Base-by-base conservation (phyloP, 2,797 vertebrate species). In the Sternotherus odoratus region DNA sequence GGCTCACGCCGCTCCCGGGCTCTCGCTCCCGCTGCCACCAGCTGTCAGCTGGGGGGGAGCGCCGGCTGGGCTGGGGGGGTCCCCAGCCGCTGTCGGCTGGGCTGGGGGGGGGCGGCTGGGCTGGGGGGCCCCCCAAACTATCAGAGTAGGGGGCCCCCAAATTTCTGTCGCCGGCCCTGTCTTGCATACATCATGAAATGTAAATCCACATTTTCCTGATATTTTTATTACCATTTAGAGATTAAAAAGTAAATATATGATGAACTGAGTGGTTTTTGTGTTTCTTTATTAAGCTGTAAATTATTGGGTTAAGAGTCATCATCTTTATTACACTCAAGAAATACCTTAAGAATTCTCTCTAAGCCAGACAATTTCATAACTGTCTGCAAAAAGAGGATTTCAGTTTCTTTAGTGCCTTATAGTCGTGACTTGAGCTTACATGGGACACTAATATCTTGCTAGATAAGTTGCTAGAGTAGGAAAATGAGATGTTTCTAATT, bases 401-500 rank as follows among this genome's bases (percentile, higher is more conserved):
- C 75, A 69, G 56, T 36, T 46, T 88, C 4, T 12, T 75, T 75
- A 48, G 12, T 48, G 75, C 75, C 88, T 92, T 60, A 11, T 87
- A 51, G 48, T 84, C 93, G 82, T 80, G 57, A 89, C 79, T 91
- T 82, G 85, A 94, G 54, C 66, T 48, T 84, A 48, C 48, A 75
- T 86, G 79, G 87, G 36, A 75, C 54, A 96, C 91, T 79, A 82
- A 30, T 87, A 57, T 24, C 83, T 97, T 96, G 83, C 95, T 53
- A n/a, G n/a, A n/a, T n/a, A 87, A 82, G 56, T 53, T 91, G 24
- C 60, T 92, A n/a, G 23, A 85, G 30, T 28, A 66, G 83, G 89
- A 77, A 56, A 79, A 87, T 28, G 90, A 96, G 94, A 82, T 96
- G 94, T 97, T 98, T 97, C 88, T 91, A 96, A 96, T 98, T 97